These are phyloP conservation scores for Drosophila mulleri DNA, from an alignment of 2,888 invertebrate genomes.

Conservation along the genomic window DNA sequence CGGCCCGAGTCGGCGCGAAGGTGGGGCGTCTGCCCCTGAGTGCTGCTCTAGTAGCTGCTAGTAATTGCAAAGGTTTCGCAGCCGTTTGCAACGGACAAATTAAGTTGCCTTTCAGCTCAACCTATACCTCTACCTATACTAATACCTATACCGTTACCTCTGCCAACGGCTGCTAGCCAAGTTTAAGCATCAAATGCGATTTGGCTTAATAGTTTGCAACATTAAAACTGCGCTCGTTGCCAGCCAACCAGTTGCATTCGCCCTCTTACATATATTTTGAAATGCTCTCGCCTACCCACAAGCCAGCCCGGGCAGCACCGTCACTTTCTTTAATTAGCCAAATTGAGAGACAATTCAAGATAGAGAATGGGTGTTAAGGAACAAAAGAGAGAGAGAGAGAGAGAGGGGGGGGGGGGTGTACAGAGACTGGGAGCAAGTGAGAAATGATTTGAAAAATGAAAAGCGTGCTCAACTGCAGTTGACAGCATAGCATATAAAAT, in stretches of 20 bases:
- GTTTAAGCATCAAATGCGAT: conserved; percentile 58
- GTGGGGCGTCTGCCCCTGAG: too few relatives aligned
- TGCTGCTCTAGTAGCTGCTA: conserved; percentile 11
- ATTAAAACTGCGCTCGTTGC: conserved; percentile 39
- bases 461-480: background rate
- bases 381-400: background rate
- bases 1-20: too few relatives aligned
- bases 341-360: conserved; percentile 40
- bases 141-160: background rate
- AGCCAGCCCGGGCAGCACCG: background rate
- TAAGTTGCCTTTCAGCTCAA: conserved; percentile 59
- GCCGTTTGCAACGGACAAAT: conserved; percentile 72
- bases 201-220: conserved; percentile 56
- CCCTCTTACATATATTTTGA: too few relatives aligned
- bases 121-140: conserved; percentile 3
- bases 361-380: background rate
- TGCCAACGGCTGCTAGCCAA: conserved; percentile 14
- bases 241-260: conserved; percentile 21
- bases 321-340: conserved; percentile 55
- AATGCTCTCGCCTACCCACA: background rate
- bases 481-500: background rate
- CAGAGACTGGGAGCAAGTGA: background rate
- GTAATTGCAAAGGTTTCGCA: conserved; percentile 73
- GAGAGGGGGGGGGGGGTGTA: background rate
- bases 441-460: background rate